Percentiles rank a stretch among this genome's conserved stretches.
Evolutionary conservation across 2,113 vertebrate species (phyloP).

Genomic region (Diadophis punctatus): DNA sequence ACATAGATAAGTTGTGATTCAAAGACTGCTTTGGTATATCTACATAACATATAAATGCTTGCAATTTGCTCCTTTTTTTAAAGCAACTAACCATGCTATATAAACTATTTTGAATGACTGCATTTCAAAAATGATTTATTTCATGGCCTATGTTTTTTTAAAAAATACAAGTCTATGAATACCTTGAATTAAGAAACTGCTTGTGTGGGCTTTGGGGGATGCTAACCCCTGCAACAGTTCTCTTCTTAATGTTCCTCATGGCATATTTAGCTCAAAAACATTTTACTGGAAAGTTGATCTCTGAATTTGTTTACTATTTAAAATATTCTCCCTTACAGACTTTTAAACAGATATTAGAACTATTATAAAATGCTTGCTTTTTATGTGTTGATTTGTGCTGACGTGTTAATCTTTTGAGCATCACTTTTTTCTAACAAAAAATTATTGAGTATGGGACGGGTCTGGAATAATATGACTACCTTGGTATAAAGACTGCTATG

Average conservation of each 20-base stretch:
- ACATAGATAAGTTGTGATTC: background rate
- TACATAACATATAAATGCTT: background rate
- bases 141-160: background rate
- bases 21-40: background rate
- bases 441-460: background rate
- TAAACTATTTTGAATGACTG: background rate
- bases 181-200: background rate
- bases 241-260: conserved; percentile 22
- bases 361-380: background rate
- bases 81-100: background rate
- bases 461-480: background rate
- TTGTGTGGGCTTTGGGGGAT: conserved; percentile 2
- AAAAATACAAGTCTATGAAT: background rate
- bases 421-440: background rate
- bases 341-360: background rate
- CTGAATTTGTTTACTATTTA: conserved; percentile 19
- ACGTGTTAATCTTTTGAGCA: background rate
- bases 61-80: background rate
- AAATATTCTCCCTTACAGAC: conserved; percentile 8
- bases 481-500: background rate
- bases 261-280: conserved; percentile 23
- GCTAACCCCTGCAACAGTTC: conserved; percentile 17
- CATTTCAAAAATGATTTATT: background rate
- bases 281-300: conserved; percentile 20
- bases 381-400: background rate